Base-by-base conservation (phyloP, 2,888 invertebrate species). In the Tryphoninae sp. region DNA sequence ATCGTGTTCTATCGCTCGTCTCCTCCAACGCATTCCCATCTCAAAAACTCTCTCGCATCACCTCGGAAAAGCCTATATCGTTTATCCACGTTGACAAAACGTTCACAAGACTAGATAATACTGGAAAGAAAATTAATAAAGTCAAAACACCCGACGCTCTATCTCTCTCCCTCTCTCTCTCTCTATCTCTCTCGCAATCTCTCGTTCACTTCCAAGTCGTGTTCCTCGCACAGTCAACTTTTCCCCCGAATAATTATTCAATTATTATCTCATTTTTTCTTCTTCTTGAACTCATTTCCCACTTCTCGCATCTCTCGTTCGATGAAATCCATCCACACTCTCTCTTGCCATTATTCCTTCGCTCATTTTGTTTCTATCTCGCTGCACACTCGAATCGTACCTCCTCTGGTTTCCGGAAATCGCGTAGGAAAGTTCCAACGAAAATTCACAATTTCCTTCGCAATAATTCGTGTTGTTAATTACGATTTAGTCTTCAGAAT, bases 81-180 rank as follows among this genome's bases (percentile, higher is more conserved):
- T 85, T 84, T 80, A 78, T 81, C 79, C 84, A 80, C 82, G 83
- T 85, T 82, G 84, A 86, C 82, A 83, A 85, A 84, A 85, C 84
- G 83, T 84, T 86, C 86, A 84, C 86, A 85, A 86, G 91, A 92
- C 92, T 92, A 91, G 91, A 92, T 92, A 91, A 91, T 92, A 92
- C 92, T 91, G 91, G 90, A 91, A 90, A 89, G 89, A 89, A 89
- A 89, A 89, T 90, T 86, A 90, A 90, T 89, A 88, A 88, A 89
- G 88, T 89, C 88, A 88, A 90, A 90, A 87, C 88, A 87, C 87
- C 86, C 86, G 84, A 84, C 82, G 71, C 83, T 64, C 77, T 83
- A 80, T 76, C 58, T 79, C 59, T 83, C 69, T 84, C 77, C 83
- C 78, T 76, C 82, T 76, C 59, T 80, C 75, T 81, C 65, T 80